Percentiles rank a stretch among this genome's conserved stretches.
Conservation (phyloP, 2,797 vertebrate genomes). For the Echeneis naucrates region DNA sequence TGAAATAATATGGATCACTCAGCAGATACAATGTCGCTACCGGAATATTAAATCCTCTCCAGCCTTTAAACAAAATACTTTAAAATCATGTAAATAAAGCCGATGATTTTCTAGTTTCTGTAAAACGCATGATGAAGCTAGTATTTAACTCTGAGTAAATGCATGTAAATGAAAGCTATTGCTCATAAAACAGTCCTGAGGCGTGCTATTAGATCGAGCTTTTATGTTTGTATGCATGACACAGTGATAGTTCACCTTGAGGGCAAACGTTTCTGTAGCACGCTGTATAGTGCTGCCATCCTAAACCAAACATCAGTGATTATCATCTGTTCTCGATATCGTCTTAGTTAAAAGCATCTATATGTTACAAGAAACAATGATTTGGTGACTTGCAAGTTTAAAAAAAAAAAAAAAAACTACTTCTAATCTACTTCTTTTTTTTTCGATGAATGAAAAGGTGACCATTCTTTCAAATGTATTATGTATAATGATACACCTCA, state of each 20-base stretch:
- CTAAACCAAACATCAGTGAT: neutral
- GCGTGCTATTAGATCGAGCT: neutral
- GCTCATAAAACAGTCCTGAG: neutral
- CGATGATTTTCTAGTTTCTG: slow-evolving; percentile 2
- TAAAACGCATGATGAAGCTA: neutral
- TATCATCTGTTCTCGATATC: neutral
- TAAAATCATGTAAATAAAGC: slow-evolving; percentile 17
- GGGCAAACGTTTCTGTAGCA: neutral
- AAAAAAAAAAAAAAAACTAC: neutral
- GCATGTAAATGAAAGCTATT: too few relatives aligned
- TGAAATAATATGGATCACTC: slow-evolving; percentile 72
- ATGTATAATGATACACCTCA: neutral
- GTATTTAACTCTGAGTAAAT: neutral
- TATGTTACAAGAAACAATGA: neutral
- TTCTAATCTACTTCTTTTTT: neutral
- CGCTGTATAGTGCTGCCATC: neutral
- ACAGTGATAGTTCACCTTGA: neutral
- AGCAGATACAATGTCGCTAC: slow-evolving; percentile 47
- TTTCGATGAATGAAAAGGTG: neutral
- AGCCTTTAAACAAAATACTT: slow-evolving; percentile 44
- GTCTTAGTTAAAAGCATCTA: too few relatives aligned
- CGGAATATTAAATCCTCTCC: slow-evolving; percentile 55
- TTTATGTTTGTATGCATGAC: neutral
- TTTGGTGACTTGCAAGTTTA: neutral
- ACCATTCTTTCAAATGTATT: neutral